Percentiles rank a stretch among this genome's conserved stretches.
Conservation (phyloP, 2,888 invertebrate genomes). For the Patella ulyssiponensis region DNA sequence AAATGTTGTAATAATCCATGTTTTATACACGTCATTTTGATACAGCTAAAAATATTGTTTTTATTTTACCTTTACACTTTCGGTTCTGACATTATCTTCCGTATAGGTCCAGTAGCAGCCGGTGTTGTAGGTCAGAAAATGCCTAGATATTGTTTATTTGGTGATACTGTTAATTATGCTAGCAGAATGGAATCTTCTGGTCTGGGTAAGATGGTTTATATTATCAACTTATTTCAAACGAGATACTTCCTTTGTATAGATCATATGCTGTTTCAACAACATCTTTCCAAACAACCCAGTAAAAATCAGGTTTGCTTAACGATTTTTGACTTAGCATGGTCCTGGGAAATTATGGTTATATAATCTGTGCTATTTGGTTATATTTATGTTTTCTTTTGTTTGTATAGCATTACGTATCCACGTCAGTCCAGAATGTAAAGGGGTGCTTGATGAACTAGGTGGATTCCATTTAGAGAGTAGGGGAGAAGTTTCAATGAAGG, state of each 20-base stretch:
- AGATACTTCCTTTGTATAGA: not conserved
- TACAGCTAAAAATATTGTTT: too few species aligned
- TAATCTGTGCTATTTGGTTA: not conserved
- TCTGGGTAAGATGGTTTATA: conserved; percentile 39
- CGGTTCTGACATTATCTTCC: too few species aligned
- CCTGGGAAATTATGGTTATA: too few species aligned
- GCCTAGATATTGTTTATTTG: conserved; percentile 84
- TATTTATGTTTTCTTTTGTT: not conserved
- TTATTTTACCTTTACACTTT: too few species aligned
- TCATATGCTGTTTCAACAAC: not conserved
- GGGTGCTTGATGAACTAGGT: conserved; percentile 49
- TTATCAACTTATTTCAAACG: not conserved
- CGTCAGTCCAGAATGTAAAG: conserved; percentile 60
- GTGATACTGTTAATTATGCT: conserved; percentile 65
- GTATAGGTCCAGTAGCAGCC: conserved; percentile 77
- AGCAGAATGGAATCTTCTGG: conserved; percentile 65
- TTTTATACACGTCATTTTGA: too few species aligned
- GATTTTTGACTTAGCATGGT: too few species aligned
- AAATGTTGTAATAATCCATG: too few species aligned
- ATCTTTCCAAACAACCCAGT: too few species aligned
- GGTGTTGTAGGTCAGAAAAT: conserved; percentile 92
- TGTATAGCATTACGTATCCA: conserved; percentile 59
- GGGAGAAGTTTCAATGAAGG: conserved; percentile 58
- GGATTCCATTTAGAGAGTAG: conserved; percentile 53
- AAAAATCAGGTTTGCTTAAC: not conserved